Conservation (phyloP, 2,797 vertebrate genomes). For the Chromis chromis region DNA sequence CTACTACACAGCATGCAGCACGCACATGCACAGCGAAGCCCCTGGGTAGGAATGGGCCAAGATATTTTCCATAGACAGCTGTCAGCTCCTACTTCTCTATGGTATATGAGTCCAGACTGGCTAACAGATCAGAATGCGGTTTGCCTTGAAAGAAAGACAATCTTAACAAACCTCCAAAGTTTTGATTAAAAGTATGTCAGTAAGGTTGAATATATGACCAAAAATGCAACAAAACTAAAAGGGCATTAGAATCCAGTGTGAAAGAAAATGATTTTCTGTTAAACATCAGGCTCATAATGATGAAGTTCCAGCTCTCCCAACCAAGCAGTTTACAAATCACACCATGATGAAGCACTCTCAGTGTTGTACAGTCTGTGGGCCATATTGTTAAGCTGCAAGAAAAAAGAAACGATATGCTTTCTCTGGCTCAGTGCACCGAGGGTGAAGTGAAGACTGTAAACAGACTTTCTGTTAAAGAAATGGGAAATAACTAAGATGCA, state of each 20-base stretch:
- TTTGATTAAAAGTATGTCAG: neutral
- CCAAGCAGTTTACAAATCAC: conserved; percentile 33
- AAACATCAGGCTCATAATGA: conserved; percentile 18
- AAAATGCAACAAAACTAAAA: conserved; percentile 14
- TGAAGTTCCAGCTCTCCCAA: conserved; percentile 18
- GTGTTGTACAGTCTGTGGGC: conserved; percentile 37
- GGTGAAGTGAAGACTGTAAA: conserved; percentile 30
- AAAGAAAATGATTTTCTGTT: neutral
- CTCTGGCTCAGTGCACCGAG: conserved; percentile 18
- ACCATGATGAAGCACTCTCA: conserved; percentile 24
- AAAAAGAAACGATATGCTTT: conserved; percentile 20
- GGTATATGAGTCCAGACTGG: conserved; percentile 23
- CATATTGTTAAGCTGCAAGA: conserved; percentile 41
- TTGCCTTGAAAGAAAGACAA: conserved; percentile 27
- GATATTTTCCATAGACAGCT: conserved; percentile 70
- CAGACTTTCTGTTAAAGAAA: conserved; percentile 19
- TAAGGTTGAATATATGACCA: neutral
- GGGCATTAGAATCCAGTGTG: too few relatives aligned
- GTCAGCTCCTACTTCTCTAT: conserved; percentile 55
- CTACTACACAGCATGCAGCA: conserved; percentile 54
- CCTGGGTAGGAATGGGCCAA: conserved; percentile 47
- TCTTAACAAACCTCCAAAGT: conserved; percentile 6
- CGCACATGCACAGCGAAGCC: conserved; percentile 52
- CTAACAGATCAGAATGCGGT: conserved; percentile 21
- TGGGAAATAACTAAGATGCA: conserved; percentile 9